These are phyloP conservation scores for Cnemophilus loriae DNA, from an alignment of 2,113 vertebrate genomes.

Conservation along the genomic window DNA sequence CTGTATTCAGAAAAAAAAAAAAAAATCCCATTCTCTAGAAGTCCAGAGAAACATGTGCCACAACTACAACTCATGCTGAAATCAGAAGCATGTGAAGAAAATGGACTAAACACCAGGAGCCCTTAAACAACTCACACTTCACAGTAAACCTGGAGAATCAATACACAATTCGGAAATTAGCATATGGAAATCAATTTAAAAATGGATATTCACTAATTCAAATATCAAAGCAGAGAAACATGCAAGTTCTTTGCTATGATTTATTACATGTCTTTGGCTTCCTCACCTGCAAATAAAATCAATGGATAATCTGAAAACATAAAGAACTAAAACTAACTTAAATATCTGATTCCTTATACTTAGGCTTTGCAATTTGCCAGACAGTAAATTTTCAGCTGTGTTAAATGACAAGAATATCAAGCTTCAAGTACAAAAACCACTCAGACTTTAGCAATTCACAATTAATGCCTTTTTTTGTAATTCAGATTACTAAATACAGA, in stretches of 20 bases:
- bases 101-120: neutral
- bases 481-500: neutral
- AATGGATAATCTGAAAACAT: neutral
- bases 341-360: neutral
- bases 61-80: neutral
- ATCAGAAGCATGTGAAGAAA: neutral
- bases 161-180: neutral
- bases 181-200: neutral
- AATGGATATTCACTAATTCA: neutral
- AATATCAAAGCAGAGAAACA: neutral
- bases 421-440: neutral
- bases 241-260: neutral
- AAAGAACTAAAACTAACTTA: neutral
- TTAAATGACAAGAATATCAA: neutral
- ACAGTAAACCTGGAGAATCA: neutral
- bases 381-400: neutral
- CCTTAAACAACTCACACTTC: neutral
- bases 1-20: neutral
- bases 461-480: neutral
- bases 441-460: neutral
- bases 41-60: neutral
- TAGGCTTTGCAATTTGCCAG: neutral
- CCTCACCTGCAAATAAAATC: neutral
- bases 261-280: neutral
- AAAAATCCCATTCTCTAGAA: neutral